phyloP scores from a whole-genome alignment of 2,113 vertebrate genomes.

The Lethenteron camtschaticum region DNA sequence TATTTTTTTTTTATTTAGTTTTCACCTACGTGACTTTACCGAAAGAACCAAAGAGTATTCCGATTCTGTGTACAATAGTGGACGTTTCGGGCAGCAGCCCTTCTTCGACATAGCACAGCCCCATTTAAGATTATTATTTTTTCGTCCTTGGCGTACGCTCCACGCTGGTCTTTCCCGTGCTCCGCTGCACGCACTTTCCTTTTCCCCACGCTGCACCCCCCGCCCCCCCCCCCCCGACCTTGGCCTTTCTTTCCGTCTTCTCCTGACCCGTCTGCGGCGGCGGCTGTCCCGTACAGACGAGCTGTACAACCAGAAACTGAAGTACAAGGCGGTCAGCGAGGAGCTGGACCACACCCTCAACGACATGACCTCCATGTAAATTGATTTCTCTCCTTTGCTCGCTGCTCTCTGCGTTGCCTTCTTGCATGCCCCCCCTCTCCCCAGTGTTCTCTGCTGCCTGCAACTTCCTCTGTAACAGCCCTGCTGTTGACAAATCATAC shows the following conservation, averaged over 20 bases:
- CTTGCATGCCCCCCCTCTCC: not conserved
- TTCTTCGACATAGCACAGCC: too few species aligned
- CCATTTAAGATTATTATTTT: too few species aligned
- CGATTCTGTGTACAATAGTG: too few species aligned
- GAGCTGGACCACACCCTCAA: slow-evolving; percentile 60
- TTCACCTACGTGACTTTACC: too few species aligned
- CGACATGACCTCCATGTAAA: slow-evolving; percentile 54
- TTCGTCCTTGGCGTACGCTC: too few species aligned
- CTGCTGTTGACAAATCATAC: too few species aligned
- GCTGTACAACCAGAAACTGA: slow-evolving; percentile 64
- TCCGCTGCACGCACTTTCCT: too few species aligned
- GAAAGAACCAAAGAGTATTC: too few species aligned
- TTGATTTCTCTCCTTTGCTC: not conserved
- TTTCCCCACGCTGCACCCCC: slow-evolving; percentile 9
- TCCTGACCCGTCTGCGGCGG: not conserved
- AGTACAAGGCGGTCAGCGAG: slow-evolving; percentile 61
- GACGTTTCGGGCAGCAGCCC: too few species aligned
- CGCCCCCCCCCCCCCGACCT: slow-evolving; percentile 6
- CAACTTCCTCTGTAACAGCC: too few species aligned
- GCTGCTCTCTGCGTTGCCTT: slow-evolving; percentile 2
- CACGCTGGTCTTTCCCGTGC: too few species aligned
- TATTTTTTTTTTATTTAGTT: too few species aligned
- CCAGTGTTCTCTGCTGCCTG: not conserved
- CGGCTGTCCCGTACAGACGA: slow-evolving; percentile 27
- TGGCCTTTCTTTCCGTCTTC: not conserved